Base-by-base conservation (phyloP, 2,797 vertebrate genomes). In the Lophius americanus region DNA sequence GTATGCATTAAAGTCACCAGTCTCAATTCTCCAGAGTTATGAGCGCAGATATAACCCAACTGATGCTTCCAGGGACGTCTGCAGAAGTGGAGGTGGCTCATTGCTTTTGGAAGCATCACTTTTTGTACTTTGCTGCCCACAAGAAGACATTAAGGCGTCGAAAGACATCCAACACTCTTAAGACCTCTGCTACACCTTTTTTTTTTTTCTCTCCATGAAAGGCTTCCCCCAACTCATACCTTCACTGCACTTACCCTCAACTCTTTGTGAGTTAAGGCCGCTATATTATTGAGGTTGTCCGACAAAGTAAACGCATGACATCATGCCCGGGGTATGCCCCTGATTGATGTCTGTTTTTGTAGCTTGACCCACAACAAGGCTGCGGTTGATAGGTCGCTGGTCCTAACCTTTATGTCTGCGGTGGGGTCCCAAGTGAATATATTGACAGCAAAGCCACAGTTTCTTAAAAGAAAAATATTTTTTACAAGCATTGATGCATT, bases 321-420 rank as follows among this genome's bases (percentile, higher is more conserved):
- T 84, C 80, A 83, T 69, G 60, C 33, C 46, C 38, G 5, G 4
- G 12, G 6, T 42, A 39, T 47, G 51, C 58, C 42, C 44, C 36
- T 14, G 43, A 82, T 49, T 73, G 74, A 78, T 32, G 41, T 44
- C 54, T 88, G 81, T 81, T 88, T 77, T 68, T 63, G 52, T 50
- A 68, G 43, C 55, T 4, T 81, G 78, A 78, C 76, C 76, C 71
- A 67, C 47, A 68, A 55, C 51, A 68, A 43, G 55, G 23, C 50
- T 33, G 33, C 51, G 53, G 56, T 59, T 53, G 32, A 47, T 3
- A 33, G 75, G 68, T 79, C 69, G 70, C 49, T 68, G 11, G 41
- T 71, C 46, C 32, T 68, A 73, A 76, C 74, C 66, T 76, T 65
- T 54, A 0, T 47, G 48, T 11, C 23, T 49, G 4, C 57, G 55